Conservation (phyloP, 2,113 vertebrate species). For the Cyanoramphus novaezelandiae region DNA sequence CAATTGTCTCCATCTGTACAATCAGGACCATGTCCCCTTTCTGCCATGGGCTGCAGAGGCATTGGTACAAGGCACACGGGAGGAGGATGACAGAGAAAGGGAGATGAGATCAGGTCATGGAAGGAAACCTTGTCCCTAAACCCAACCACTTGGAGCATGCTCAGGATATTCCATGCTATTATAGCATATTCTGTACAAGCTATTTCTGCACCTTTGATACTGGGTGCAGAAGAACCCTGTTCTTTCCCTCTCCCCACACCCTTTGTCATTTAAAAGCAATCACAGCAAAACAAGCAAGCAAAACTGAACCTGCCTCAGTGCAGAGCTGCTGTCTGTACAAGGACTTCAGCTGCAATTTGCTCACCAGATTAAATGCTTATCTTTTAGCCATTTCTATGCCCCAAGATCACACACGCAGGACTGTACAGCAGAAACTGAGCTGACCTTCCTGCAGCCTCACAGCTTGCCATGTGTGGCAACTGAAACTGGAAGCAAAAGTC, state of each 20-base stretch:
- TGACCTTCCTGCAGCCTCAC: neutral
- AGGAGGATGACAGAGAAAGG: neutral
- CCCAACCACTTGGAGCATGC: neutral
- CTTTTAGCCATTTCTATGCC: neutral
- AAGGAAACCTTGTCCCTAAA: neutral
- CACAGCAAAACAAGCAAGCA: neutral
- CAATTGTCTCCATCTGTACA: neutral
- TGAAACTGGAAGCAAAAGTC: neutral
- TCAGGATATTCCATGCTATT: neutral
- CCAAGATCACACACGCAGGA: neutral
- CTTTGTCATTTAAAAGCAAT: neutral
- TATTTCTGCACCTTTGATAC: neutral
- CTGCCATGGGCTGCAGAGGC: neutral
- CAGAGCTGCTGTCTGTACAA: rapidly evolving
- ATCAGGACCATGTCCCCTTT: neutral
- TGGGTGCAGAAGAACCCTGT: neutral
- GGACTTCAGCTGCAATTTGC: neutral
- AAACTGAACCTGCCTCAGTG: neutral
- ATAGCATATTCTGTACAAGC: neutral
- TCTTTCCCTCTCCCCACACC: neutral
- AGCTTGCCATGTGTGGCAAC: neutral
- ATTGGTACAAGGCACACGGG: neutral
- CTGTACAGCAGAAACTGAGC: neutral
- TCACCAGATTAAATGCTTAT: rapidly evolving
- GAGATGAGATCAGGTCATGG: neutral